These are phyloP conservation scores for Sigmodon hispidus DNA, from an alignment of 2,113 vertebrate genomes.

Conservation along the genomic window DNA sequence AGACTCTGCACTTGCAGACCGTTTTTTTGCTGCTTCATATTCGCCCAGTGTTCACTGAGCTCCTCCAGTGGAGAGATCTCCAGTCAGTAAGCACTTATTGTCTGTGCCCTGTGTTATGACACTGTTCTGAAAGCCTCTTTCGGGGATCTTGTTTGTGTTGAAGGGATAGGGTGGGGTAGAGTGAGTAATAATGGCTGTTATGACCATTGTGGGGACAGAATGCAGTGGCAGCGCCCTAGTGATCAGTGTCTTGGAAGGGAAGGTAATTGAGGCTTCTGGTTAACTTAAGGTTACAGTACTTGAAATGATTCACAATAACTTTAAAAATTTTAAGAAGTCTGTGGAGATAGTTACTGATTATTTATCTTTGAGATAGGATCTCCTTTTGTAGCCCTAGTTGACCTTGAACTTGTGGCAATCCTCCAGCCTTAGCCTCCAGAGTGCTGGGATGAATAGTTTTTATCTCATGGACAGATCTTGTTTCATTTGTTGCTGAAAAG, in stretches of 20 bases:
- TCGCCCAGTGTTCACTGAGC: neutral
- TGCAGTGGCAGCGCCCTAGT: neutral
- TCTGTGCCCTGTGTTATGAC: neutral
- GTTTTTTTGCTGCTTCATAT: neutral
- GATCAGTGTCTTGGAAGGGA: neutral
- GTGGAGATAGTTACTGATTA: neutral
- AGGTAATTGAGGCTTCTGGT: neutral
- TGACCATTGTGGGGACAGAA: neutral
- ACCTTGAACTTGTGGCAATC: neutral
- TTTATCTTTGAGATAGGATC: neutral
- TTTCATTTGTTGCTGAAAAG: neutral
- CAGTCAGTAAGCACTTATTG: neutral
- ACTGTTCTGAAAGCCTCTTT: neutral
- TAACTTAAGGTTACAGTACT: slow-evolving; percentile 4
- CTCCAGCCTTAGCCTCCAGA: neutral
- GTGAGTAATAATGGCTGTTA: neutral
- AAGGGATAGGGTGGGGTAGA: neutral
- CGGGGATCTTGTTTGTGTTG: neutral
- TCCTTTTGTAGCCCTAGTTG: neutral
- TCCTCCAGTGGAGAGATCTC: neutral
- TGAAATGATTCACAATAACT: neutral
- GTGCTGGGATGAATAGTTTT: neutral
- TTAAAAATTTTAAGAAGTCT: neutral
- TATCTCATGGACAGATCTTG: neutral
- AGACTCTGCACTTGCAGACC: neutral